Evolutionary conservation across 2,797 vertebrate genomes (phyloP).

Genomic region (Sylvilagus floridanus): DNA sequence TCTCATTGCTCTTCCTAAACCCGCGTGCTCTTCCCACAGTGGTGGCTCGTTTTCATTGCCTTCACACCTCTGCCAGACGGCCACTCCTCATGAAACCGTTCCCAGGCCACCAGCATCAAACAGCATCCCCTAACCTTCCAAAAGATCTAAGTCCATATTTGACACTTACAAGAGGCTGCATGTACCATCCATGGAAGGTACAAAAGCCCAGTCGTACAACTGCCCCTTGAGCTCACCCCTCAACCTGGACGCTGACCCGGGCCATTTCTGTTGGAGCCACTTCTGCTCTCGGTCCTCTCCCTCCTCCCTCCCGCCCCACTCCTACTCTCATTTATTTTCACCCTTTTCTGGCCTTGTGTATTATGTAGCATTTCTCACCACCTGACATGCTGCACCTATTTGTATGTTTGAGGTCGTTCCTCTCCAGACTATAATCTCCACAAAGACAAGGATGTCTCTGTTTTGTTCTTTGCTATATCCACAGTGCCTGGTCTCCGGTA

Average conservation of each 20-base stretch:
- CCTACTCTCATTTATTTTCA: accelerated
- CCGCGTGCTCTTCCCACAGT: not conserved
- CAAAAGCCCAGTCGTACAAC: not conserved
- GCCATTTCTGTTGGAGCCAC: not conserved
- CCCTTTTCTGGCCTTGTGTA: not conserved
- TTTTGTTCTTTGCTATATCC: not conserved
- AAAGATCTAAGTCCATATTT: not conserved
- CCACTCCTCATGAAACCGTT: not conserved
- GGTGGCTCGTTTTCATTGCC: accelerated
- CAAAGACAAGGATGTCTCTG: not conserved
- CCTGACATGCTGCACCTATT: not conserved
- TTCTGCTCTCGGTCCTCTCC: not conserved
- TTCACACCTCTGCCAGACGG: not conserved
- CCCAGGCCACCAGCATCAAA: not conserved
- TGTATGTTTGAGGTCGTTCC: not conserved
- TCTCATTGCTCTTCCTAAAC: not conserved
- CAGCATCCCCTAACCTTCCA: not conserved
- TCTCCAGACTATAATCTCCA: not conserved
- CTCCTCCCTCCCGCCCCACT: not conserved
- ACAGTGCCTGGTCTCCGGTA: not conserved
- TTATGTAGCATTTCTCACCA: not conserved
- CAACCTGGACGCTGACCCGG: not conserved
- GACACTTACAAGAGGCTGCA: not conserved
- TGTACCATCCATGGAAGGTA: not conserved
- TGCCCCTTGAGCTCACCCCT: not conserved